A percentile compares a stretch with the other conserved stretches of the same genome.
phyloP scores from a whole-genome alignment of 2,113 vertebrate genomes.

The Xyrauchen texanus region DNA sequence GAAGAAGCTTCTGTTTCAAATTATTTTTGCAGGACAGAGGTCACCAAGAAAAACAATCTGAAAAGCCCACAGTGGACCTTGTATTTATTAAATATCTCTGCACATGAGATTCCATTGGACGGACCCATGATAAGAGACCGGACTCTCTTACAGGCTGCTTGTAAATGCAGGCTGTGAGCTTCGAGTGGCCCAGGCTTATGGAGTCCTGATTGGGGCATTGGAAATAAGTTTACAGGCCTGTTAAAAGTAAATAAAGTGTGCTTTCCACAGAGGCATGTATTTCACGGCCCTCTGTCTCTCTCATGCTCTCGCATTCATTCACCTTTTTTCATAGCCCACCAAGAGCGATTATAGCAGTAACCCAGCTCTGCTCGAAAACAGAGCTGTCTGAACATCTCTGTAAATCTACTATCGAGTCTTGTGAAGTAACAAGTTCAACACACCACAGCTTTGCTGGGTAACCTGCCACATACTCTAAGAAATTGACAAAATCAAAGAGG shows the following conservation, averaged over 20 bases:
- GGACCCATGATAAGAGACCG: neutral
- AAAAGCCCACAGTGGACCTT: slow-evolving; percentile 1
- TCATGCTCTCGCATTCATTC: slow-evolving; percentile 23
- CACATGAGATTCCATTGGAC: slow-evolving; percentile 4
- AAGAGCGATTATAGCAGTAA: slow-evolving; percentile 25
- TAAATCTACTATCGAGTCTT: slow-evolving; percentile 11
- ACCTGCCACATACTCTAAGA: neutral
- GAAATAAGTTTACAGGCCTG: slow-evolving; percentile 62
- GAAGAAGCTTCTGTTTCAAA: slow-evolving; percentile 69
- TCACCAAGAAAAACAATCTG: slow-evolving; percentile 49
- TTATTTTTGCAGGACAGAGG: slow-evolving; percentile 66
- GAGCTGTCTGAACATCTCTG: slow-evolving; percentile 5
- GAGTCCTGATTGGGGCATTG: slow-evolving; percentile 47
- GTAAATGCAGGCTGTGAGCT: neutral
- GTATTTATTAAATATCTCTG: neutral
- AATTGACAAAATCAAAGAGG: neutral
- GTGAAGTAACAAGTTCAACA: slow-evolving; percentile 17
- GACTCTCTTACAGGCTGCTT: neutral
- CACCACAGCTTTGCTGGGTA: neutral
- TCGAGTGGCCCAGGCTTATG: neutral
- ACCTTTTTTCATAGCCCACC: slow-evolving; percentile 26
- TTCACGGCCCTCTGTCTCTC: slow-evolving; percentile 54
- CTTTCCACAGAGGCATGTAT: slow-evolving; percentile 59
- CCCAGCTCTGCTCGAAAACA: slow-evolving; percentile 20
- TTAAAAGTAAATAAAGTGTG: slow-evolving; percentile 64